Evolutionary conservation across 1,140 invertebrate genomes (phyloP).

Genomic region (Drosophila dunni): DNA sequence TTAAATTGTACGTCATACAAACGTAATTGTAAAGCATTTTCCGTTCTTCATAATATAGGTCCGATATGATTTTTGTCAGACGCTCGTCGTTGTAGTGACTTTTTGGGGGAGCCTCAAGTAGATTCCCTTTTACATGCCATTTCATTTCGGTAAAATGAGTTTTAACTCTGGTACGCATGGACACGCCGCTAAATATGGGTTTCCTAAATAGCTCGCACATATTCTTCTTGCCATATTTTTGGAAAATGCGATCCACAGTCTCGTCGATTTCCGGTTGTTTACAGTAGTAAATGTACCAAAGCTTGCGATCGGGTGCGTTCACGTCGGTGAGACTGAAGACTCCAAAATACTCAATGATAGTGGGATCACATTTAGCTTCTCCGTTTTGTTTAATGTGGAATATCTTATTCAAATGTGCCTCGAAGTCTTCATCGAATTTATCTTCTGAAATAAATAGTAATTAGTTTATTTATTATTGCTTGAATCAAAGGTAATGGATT

Average conservation of each 20-base stretch:
- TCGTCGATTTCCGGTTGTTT: conserved; percentile 55
- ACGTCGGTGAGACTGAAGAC: conserved; percentile 57
- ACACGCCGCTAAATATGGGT: conserved; percentile 57
- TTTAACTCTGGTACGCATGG: conserved; percentile 52
- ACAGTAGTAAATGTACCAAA: conserved; percentile 61
- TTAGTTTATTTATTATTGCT: background rate
- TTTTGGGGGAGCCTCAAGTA: conserved; percentile 62
- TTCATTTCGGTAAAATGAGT: conserved; percentile 55
- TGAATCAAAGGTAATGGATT: background rate
- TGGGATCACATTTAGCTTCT: conserved; percentile 30
- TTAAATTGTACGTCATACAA: conserved; percentile 38
- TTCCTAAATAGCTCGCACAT: conserved; percentile 64
- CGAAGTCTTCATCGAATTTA: conserved; percentile 48
- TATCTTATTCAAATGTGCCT: conserved; percentile 40
- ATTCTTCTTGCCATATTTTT: conserved; percentile 70
- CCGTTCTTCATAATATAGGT: conserved; percentile 49
- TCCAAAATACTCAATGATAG: conserved; percentile 55
- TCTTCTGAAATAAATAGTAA: conserved; percentile 16
- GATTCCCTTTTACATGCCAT: conserved; percentile 56
- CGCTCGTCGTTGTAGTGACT: conserved; percentile 61
- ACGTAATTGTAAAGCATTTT: conserved; percentile 58
- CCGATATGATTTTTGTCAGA: conserved; percentile 38
- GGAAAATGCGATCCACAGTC: conserved; percentile 52
- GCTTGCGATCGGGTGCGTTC: conserved; percentile 47
- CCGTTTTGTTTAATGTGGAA: conserved; percentile 41